Evolutionary conservation across 2,797 vertebrate genomes (phyloP), one percentile per base, ranked within the genome.

Genomic region (Hephaestus fuliginosus): DNA sequence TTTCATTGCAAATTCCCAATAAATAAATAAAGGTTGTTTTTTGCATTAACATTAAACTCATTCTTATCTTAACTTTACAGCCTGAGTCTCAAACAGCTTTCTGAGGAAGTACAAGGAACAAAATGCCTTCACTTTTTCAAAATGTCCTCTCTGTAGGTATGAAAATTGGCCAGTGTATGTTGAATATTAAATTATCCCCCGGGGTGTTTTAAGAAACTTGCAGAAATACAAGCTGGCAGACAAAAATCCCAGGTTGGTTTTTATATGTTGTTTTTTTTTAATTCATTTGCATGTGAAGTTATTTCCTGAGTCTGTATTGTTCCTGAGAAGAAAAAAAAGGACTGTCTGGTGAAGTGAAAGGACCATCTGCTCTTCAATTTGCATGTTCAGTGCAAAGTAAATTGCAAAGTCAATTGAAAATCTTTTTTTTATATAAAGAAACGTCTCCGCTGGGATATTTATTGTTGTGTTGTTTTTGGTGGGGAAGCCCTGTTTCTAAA

Each of bases 331-430:
- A 68, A 57, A 41, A 36, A 17, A 20, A 43, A 53, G 46, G 25
- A 22, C 4, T 56, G 28, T 66, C 10, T 64, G 58, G 4, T 44
- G 57, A 63, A 41, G 48, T 72, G 48, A 72, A 80, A 76, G 18
- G 52, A 79, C 28, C 65, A 65, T 70, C 79, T 75, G 75, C 55
- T 83, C 56, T 44, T 66, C 58, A 48, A 20, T 76, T 62, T 80
- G 69, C 69, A 76, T 74, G 74, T 79, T 73, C 52, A 68, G 13
- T 66, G 56, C 61, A 81, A 67, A 49, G 71, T 67, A 10, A 25
- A 25, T 25, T 25, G 25, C 25, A 25, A 25, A 25, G 25, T 25
- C 25, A 76, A 56, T 49, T 41, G 25, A 57, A 65, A 65, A 46
- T 14, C 28, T n/a, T 36, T 43, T 56, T 64, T 67, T 48, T 61